A percentile compares a stretch with the other conserved stretches of the same genome.
phyloP scores from a whole-genome alignment of 2,113 vertebrate genomes.

The Himantopus leucocephalus region DNA sequence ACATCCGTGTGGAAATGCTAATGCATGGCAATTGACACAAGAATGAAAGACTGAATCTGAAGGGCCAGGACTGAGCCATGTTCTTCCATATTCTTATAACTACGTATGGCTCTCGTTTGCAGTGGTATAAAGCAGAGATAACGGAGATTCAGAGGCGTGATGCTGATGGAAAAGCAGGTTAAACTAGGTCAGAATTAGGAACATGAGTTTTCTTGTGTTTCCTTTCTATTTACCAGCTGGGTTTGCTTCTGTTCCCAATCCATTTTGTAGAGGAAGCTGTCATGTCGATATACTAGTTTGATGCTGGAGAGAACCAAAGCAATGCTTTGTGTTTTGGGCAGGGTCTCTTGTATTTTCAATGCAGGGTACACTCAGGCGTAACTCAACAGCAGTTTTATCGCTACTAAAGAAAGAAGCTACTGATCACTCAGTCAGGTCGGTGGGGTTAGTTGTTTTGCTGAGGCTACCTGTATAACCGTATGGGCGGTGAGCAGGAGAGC shows the following conservation, averaged over 20 bases:
- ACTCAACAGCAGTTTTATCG: not conserved
- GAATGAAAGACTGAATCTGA: not conserved
- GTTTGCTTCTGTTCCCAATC: not conserved
- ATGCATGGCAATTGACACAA: not conserved
- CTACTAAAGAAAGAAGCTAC: not conserved
- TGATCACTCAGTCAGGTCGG: not conserved
- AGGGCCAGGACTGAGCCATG: not conserved
- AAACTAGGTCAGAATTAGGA: not conserved
- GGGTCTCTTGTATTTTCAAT: not conserved
- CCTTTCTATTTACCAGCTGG: not conserved
- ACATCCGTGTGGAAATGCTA: not conserved
- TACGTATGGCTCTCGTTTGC: not conserved
- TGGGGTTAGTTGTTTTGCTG: not conserved
- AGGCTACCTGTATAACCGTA: not conserved
- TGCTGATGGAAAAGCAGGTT: not conserved
- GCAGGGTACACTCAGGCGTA: not conserved
- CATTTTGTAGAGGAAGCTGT: not conserved
- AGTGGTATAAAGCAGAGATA: not conserved
- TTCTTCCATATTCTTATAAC: not conserved
- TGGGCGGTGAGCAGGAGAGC: not conserved
- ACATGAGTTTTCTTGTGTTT: not conserved
- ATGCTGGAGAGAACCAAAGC: not conserved
- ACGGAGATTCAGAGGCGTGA: no score
- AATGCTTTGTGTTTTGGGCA: not conserved
- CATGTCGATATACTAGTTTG: fast-evolving